Percentiles rank a stretch among this genome's conserved stretches.
These are phyloP conservation scores for Cistogaster globosa DNA, from an alignment of 2,888 invertebrate species.

Conservation along the genomic window DNA sequence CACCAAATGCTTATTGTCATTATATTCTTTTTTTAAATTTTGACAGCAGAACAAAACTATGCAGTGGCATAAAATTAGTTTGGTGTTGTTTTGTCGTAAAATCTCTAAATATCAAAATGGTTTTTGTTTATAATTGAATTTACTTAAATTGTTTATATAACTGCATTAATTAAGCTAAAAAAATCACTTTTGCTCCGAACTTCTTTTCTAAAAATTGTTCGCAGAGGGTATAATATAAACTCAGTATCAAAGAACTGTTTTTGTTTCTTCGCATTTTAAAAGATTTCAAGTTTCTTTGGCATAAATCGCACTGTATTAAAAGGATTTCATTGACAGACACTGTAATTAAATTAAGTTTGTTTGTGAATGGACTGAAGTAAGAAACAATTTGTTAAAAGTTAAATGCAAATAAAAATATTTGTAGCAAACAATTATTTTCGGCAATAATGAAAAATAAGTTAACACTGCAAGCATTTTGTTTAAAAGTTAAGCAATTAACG, in stretches of 20 bases:
- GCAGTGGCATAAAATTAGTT: slow-evolving; percentile 43
- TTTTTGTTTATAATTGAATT: background rate
- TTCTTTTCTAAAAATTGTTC: background rate
- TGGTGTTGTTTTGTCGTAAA: background rate
- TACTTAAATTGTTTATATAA: background rate
- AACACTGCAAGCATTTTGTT: too few relatives aligned
- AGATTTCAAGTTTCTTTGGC: slow-evolving; percentile 39
- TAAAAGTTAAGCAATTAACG: too few relatives aligned
- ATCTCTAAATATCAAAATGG: background rate
- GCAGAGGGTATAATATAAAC: background rate
- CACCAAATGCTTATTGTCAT: slow-evolving; percentile 66
- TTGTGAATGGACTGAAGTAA: slow-evolving; percentile 53
- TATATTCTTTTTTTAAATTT: slow-evolving; percentile 20
- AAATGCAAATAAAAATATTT: slow-evolving; percentile 4
- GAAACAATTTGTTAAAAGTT: background rate
- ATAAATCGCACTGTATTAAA: slow-evolving; percentile 63
- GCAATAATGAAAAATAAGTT: too few relatives aligned
- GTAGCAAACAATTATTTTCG: background rate
- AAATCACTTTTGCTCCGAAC: background rate
- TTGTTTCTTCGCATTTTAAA: background rate
- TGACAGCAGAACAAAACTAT: slow-evolving; percentile 55
- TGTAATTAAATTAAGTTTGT: slow-evolving; percentile 67
- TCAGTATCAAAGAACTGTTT: background rate
- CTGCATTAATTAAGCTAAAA: background rate
- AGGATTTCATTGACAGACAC: slow-evolving; percentile 65